Base-by-base conservation (phyloP, 2,888 invertebrate species). In the Phortica magna region DNA sequence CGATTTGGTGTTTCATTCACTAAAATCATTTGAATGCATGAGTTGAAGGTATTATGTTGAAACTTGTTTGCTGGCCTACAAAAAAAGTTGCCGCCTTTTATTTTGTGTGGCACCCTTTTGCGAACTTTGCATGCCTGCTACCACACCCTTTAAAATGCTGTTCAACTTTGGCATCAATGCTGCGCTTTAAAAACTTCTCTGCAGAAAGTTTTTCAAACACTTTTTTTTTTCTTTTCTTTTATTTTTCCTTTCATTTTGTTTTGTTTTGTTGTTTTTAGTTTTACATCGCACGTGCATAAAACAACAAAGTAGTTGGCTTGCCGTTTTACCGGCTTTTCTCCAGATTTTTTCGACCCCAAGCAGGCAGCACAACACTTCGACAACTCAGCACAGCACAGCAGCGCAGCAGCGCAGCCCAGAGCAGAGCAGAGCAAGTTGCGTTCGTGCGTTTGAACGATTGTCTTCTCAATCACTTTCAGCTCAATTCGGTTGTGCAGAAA, bases 401-500 rank as follows among this genome's bases (percentile, higher is more conserved):
- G 61, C n/a, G n/a, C n/a, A 22, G 61, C 61, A 53, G 31, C 2
- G 31, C 31, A 31, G 3, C n/a, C n/a, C n/a, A n/a, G 61, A 22
- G 61, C 61, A 53, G 31, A 31, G 31, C 31, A 31, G 3, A 31
- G 48, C 48, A 9, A 48, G 9, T 48, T 59, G n/a, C n/a, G 59
- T 12, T 59, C 59, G 65, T 65, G 41, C 14, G 65, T 65, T 12
- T 39, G 65, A 19, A 4, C 17, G 59, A 39, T 17, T 65, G 9
- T 17, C 6, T 41, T 65, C 22, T 65, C 65, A 65, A 65, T 65
- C 65, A 41, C 65, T 14, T 41, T 31, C 61, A 61, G 10, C 61
- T 17, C 22, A 22, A 10, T 19, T 48, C 59, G 19, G 79, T 79
- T 82, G 79, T 78, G 80, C 72, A 75, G 83, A 22, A 57, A 72